Evolutionary conservation across 2,113 vertebrate genomes (phyloP), one percentile per base, ranked within the genome.

Genomic region (Forbesichthys agassizii): DNA sequence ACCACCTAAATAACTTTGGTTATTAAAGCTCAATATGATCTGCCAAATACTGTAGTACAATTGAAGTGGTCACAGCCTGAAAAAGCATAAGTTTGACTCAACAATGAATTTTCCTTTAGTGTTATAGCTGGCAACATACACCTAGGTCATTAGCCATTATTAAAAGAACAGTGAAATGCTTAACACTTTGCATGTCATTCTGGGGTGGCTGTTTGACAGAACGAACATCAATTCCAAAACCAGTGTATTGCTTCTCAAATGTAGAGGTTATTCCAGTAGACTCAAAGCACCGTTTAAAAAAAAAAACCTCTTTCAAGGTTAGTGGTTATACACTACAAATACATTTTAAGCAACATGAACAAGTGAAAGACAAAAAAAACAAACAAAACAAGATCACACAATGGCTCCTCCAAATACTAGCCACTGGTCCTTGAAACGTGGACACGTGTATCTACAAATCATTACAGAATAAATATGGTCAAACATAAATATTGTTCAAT

Each of bases 221-320:
- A 48, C 70, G 68, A 68, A 62, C 47, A 12, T 68, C 58, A 58
- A 65, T 77, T 68, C 56, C 33, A 59, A 80, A 69, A 70, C 71
- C 81, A 83, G 75, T 81, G 59, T 81, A 78, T 79, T 85, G 64
- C 76, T 74, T 84, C 78, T 81, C 48, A 49, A 71, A 27, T 72
- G 82, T 69, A 81, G 84, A 91, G 86, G 90, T 89, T 84, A 83
- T 89, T 90, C 79, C 86, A 92, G 89, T 90, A 88, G 89, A 89
- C 86, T 71, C 72, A 88, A 84, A 90, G 90, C 91, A 92, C 90
- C 87, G 71, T 88, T 86, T 61, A 14, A 66, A 74, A 68, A 59
- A 27, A 27, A 27, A 79, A 51, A 82, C 75, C 71, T 82, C 65
- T 71, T 69, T 76, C 60, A 58, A 85, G 47, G 79, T 90, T 90